Conservation (phyloP, 2,888 invertebrate species). For the Pristionchus fissidentatus region DNA sequence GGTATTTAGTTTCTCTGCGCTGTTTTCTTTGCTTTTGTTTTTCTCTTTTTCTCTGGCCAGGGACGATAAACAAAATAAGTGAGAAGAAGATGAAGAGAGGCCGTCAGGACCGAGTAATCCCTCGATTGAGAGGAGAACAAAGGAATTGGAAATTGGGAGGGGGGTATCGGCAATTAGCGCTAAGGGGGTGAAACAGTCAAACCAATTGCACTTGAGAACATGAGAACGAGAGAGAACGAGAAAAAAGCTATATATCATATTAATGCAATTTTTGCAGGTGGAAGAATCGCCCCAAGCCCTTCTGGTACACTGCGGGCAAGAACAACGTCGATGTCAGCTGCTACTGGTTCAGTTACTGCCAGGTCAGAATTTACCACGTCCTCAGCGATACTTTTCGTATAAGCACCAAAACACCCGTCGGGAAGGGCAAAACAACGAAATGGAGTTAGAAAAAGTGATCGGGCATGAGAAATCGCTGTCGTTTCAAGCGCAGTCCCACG, state of each 20-base stretch:
- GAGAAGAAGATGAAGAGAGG: conserved; percentile 28
- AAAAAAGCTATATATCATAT: neutral
- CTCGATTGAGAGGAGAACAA: neutral
- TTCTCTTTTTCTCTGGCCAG: too few relatives aligned
- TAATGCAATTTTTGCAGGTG: conserved; percentile 66
- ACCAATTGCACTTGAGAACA: too few relatives aligned
- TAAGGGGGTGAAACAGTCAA: too few relatives aligned
- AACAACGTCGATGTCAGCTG: conserved; percentile 72
- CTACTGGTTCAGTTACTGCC: conserved; percentile 74
- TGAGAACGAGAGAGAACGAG: neutral
- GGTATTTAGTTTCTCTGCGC: conserved; percentile 30
- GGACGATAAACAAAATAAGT: neutral
- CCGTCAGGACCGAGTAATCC: neutral
- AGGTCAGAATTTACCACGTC: conserved; percentile 56
- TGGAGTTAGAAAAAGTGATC: neutral
- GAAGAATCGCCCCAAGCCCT: conserved; percentile 69
- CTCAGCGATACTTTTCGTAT: too few relatives aligned
- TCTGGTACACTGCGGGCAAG: conserved; percentile 75
- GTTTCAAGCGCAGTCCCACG: conserved; percentile 7
- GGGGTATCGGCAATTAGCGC: too few relatives aligned
- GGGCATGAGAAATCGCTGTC: conserved; percentile 18
- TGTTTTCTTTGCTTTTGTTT: conserved; percentile 25
- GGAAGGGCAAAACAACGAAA: too few relatives aligned
- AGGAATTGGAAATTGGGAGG: too few relatives aligned
- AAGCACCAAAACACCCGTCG: too few relatives aligned